phyloP scores from a whole-genome alignment of 2,888 invertebrate genomes.

The Torymus tubicola region DNA sequence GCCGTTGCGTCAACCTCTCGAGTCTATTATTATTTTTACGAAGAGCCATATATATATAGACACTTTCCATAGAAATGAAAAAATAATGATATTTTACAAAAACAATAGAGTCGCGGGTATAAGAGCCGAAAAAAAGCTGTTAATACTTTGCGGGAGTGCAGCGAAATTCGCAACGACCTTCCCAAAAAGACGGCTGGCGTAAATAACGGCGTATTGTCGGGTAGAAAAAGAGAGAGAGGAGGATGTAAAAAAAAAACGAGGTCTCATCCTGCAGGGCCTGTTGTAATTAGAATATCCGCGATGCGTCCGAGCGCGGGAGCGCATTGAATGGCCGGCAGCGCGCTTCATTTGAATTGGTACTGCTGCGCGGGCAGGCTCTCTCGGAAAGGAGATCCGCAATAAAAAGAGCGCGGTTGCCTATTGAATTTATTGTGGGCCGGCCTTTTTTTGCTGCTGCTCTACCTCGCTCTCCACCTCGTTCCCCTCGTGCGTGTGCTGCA shows the following conservation, averaged over 20 bases:
- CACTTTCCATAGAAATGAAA: too few relatives aligned
- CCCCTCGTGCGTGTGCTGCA: too few relatives aligned
- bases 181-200: background rate
- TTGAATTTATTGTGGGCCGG: slow-evolving; percentile 51
- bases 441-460: slow-evolving; percentile 19
- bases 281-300: slow-evolving; percentile 53
- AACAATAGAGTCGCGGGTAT: too few relatives aligned
- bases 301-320: slow-evolving; percentile 21
- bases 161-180: too few relatives aligned
- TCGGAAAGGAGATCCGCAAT: background rate
- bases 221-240: too few relatives aligned
- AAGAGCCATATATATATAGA: too few relatives aligned
- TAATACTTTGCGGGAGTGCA: too few relatives aligned
- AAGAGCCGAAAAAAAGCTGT: too few relatives aligned
- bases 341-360: slow-evolving; percentile 47
- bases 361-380: background rate
- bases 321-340: slow-evolving; percentile 41
- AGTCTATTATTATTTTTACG: too few relatives aligned
- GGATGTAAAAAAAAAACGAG: slow-evolving; percentile 1
- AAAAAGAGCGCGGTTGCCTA: slow-evolving; percentile 27
- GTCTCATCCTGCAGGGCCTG: slow-evolving; percentile 9
- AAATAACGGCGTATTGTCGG: slow-evolving; percentile 42
- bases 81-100: too few relatives aligned
- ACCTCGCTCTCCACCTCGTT: background rate
- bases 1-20: too few relatives aligned